Conservation (phyloP, 2,113 vertebrate genomes). For the Pionites leucogaster region DNA sequence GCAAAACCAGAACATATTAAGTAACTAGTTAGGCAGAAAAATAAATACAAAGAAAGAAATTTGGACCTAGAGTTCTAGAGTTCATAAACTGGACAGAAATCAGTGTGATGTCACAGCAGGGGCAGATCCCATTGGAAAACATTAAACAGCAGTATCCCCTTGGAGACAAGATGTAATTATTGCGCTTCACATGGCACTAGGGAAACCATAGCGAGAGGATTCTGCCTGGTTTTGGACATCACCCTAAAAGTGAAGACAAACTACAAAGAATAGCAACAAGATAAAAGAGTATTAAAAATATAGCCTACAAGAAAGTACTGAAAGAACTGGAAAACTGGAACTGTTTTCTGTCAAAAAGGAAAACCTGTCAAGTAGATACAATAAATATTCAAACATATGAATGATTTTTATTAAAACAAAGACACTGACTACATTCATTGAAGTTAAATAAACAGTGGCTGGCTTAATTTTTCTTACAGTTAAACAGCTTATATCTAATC, state of each 20-base stretch:
- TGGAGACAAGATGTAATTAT: background rate
- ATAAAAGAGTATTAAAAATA: background rate
- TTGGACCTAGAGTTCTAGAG: background rate
- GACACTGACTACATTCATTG: background rate
- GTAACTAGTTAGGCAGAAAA: background rate
- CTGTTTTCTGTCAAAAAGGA: background rate
- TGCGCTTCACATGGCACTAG: background rate
- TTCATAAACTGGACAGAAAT: background rate
- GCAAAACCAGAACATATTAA: background rate
- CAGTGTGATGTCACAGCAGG: background rate
- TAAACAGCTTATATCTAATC: background rate
- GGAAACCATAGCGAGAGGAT: background rate
- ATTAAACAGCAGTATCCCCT: background rate
- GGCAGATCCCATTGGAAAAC: background rate
- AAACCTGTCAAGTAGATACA: background rate
- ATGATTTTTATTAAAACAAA: background rate
- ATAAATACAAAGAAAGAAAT: background rate
- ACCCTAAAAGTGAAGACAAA: background rate
- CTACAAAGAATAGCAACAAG: background rate
- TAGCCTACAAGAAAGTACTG: fast-evolving
- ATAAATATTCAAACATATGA: background rate
- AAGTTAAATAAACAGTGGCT: background rate
- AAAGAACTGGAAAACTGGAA: background rate
- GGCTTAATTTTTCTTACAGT: background rate
- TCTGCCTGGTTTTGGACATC: background rate